These are phyloP conservation scores for Zaprionus taronus DNA, from an alignment of 1,140 invertebrate species.

Conservation along the genomic window DNA sequence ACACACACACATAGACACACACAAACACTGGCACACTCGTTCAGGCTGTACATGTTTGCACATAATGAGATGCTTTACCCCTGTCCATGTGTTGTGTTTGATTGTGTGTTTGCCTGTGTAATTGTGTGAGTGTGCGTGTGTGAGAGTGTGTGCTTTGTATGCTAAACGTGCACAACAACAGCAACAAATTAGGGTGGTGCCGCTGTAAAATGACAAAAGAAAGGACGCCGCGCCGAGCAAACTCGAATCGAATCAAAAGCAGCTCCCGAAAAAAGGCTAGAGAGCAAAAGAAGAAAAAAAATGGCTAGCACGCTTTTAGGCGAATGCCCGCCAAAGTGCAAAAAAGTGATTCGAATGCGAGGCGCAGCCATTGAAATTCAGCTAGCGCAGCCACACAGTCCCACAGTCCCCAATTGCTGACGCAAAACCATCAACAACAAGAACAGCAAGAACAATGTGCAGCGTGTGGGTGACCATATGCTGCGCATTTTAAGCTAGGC, in stretches of 20 bases:
- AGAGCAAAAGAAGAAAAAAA: conserved; percentile 43
- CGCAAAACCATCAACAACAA: conserved; percentile 21
- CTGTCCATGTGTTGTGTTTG: conserved; percentile 22
- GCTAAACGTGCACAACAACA: conserved; percentile 64
- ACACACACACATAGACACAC: conserved; percentile 11
- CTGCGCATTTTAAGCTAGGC: conserved; percentile 15
- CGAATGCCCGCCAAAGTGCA: conserved; percentile 61
- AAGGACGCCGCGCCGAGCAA: conserved; percentile 53
- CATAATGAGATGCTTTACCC: conserved; percentile 49
- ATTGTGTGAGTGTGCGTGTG: conserved; percentile 4
- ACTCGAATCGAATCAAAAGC: conserved; percentile 75
- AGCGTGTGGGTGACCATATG: conserved; percentile 33
- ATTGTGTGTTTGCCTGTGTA: neutral
- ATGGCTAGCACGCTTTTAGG: conserved; percentile 66
- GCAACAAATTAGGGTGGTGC: conserved; percentile 78
- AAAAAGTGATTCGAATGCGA: conserved; percentile 44
- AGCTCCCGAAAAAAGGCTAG: conserved; percentile 40
- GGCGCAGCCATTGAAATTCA: conserved; percentile 56
- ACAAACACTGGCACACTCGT: conserved; percentile 7
- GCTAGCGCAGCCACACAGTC: conserved; percentile 14
- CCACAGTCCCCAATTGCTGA: conserved; percentile 12
- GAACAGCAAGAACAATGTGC: conserved; percentile 33
- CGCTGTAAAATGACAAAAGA: conserved; percentile 67
- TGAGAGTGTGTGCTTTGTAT: conserved; percentile 57
- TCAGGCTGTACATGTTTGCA: conserved; percentile 34